A percentile compares a stretch with the other conserved stretches of the same genome.
These are phyloP conservation scores for Mesocentrotus franciscanus DNA, from an alignment of 53 echinoderm and acorn worm genomes.

Conservation along the genomic window DNA sequence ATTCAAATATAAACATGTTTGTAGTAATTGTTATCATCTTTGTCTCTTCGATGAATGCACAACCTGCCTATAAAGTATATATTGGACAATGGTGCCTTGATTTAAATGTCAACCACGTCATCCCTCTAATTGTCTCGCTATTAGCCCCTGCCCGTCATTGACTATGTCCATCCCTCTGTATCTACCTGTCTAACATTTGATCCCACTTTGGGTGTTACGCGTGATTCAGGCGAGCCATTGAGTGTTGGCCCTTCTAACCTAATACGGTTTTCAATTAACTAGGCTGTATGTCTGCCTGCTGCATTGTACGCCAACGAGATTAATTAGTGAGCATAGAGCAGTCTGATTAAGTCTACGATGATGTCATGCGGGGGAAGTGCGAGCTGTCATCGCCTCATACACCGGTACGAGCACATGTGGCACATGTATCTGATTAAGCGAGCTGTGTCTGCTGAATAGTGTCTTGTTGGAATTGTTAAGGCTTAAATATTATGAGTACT, in stretches of 20 bases:
- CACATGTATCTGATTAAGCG: constrained; percentile 11
- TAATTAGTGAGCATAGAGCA: constrained; percentile 3
- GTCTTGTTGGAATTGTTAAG: background rate
- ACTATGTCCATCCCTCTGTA: background rate
- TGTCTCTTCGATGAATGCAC: too few relatives aligned
- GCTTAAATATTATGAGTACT: too few relatives aligned
- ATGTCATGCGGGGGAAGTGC: background rate
- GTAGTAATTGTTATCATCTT: too few relatives aligned
- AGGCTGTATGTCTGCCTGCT: background rate
- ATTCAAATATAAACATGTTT: too few relatives aligned
- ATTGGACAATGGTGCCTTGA: background rate
- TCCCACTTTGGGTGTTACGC: background rate
- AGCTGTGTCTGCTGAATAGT: background rate
- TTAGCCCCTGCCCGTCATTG: background rate
- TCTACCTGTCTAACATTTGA: background rate
- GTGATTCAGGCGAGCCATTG: background rate
- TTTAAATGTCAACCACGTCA: background rate
- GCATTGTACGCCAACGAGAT: background rate
- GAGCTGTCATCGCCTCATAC: constrained; percentile 1
- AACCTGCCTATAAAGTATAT: too few relatives aligned
- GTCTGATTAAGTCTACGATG: background rate
- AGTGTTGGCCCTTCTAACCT: background rate
- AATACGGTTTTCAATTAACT: background rate
- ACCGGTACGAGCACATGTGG: background rate
- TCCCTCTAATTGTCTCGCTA: background rate